Percentiles rank a stretch among this genome's conserved stretches.
These are phyloP conservation scores for Papilio gigon DNA, from an alignment of 2,888 invertebrate genomes.

Conservation along the genomic window DNA sequence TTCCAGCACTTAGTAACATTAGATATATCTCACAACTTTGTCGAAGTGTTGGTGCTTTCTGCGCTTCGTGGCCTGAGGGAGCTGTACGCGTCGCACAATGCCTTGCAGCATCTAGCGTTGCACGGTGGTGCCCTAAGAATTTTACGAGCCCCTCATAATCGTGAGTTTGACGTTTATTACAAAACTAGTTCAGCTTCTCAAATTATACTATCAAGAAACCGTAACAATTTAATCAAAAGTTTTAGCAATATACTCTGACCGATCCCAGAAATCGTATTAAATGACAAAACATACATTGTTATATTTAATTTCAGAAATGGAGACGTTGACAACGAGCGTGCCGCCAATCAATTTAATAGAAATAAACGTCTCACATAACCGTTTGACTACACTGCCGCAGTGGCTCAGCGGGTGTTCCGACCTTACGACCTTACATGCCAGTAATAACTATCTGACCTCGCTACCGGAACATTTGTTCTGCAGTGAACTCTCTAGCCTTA, in stretches of 20 bases:
- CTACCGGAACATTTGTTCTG: slow-evolving; percentile 89
- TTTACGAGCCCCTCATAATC: slow-evolving; percentile 90
- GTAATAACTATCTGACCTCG: slow-evolving; percentile 86
- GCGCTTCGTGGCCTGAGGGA: slow-evolving; percentile 89
- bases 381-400: slow-evolving; percentile 87
- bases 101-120: slow-evolving; percentile 88
- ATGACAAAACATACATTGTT: background rate
- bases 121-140: slow-evolving; percentile 89
- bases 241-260: no score
- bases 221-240: no score
- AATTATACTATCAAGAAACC: background rate
- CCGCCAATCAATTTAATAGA: slow-evolving; percentile 88
- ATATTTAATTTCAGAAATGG: slow-evolving; percentile 82
- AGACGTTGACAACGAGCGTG: slow-evolving; percentile 86
- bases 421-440: slow-evolving; percentile 87
- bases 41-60: slow-evolving; percentile 90
- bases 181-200: background rate
- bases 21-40: slow-evolving; percentile 92
- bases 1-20: slow-evolving; percentile 90
- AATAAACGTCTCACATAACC: slow-evolving; percentile 90
- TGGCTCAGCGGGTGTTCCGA: slow-evolving; percentile 89
- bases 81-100: slow-evolving; percentile 89
- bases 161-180: slow-evolving; percentile 74
- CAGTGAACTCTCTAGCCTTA: slow-evolving; percentile 87
- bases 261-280: background rate